A percentile compares a stretch with the other conserved stretches of the same genome.
phyloP scores from a whole-genome alignment of 1,140 invertebrate species.

The Neodiprion lecontei region DNA sequence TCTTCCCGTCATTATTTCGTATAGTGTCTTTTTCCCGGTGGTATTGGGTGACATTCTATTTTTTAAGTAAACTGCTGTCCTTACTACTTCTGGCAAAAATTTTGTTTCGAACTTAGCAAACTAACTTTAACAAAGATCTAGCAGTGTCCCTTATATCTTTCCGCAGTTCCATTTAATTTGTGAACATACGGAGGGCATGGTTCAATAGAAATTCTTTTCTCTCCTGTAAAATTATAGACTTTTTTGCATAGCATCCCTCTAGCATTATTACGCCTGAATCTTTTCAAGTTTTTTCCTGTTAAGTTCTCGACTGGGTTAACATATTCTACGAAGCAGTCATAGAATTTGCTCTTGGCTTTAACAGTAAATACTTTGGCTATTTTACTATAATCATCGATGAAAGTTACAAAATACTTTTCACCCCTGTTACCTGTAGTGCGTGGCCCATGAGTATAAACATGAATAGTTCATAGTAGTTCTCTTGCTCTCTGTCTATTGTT shows the following conservation, averaged over 20 bases:
- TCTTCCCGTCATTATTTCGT: conserved; percentile 43
- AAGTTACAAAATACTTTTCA: conserved; percentile 32
- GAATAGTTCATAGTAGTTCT: conserved; percentile 43
- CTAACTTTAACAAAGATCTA: conserved; percentile 31
- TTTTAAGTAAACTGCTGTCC: conserved; percentile 36
- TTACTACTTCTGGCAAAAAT: conserved; percentile 44
- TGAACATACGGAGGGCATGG: conserved; percentile 49
- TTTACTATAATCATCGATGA: conserved; percentile 48
- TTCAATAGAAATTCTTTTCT: conserved; percentile 42
- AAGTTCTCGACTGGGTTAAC: conserved; percentile 33
- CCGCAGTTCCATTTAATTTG: conserved; percentile 48
- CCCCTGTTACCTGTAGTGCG: conserved; percentile 39
- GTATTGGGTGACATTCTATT: conserved; percentile 43
- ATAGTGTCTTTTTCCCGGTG: conserved; percentile 44
- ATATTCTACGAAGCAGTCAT: conserved; percentile 33
- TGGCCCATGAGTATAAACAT: conserved; percentile 48
- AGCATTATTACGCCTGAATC: conserved; percentile 52
- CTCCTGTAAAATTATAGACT: conserved; percentile 25
- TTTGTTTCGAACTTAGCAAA: conserved; percentile 33
- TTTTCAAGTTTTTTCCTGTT: conserved; percentile 41
- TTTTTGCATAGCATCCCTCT: conserved; percentile 45
- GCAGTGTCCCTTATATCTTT: conserved; percentile 45
- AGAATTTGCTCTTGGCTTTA: conserved; percentile 43
- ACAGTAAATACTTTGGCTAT: conserved; percentile 38
- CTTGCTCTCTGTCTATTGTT: conserved; percentile 44